Evolutionary conservation across 2,888 invertebrate genomes (phyloP), one percentile per base, ranked within the genome.

Genomic region (Eubasilissa splendida): DNA sequence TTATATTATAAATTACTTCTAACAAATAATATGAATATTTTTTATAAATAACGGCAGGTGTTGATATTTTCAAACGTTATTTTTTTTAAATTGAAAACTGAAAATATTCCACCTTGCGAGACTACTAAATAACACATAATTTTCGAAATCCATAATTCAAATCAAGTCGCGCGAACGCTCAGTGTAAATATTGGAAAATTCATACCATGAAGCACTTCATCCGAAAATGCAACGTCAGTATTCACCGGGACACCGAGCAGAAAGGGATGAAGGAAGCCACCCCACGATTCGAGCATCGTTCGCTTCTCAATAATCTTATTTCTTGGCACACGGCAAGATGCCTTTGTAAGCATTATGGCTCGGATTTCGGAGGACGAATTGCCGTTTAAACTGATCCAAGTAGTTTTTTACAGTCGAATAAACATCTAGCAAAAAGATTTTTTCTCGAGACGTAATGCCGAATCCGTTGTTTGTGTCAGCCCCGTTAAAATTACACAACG

Each of bases 151-250:
- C 14, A n/a, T 12, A n/a, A 42, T 42, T 42, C 42, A 42, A 42
- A 42, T 42, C 42, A 42, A 42, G 42, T 42, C 76, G 63, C 68
- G 56, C 53, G 53, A 14, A 71, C 71, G 78, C 63, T 78, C 53
- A 78, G 50, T 54, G 73, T 52, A 60, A 73, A 74, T 74, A 78
- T 75, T 68, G 77, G 74, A 76, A 78, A 78, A 73, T 75, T 65
- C 75, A 80, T 66, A 65, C 75, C 68, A 76, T 81, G 78, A 81
- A 81, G 78, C 81, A 81, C 81, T 81, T 75, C 75, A 75, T 74
- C 81, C 74, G 77, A 78, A 81, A 81, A 68, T 81, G 81, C 81
- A 81, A 75, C 78, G 81, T 81, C 78, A 81, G 81, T 77, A 74
- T 65, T 74, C 68, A 50, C 50, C 68, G 14, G 68, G 33, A 33